Evolutionary conservation across 2,797 vertebrate species (phyloP).

Genomic region (Melanogrammus aeglefinus): DNA sequence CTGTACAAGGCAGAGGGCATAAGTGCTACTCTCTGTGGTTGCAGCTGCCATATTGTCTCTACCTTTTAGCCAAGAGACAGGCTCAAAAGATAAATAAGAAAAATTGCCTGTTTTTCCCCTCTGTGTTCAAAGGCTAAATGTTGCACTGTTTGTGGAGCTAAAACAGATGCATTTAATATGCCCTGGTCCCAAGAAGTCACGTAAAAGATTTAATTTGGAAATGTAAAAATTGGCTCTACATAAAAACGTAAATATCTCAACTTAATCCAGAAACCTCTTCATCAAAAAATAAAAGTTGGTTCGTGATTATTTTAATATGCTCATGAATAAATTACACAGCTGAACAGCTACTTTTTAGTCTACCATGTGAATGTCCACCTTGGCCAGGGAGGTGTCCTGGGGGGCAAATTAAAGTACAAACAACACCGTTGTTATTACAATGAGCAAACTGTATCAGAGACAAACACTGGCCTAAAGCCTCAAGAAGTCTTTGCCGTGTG

Average conservation of each 20-base stretch:
- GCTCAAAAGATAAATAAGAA: no score
- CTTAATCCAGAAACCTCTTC: background rate
- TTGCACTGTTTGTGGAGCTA: background rate
- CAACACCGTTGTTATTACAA: background rate
- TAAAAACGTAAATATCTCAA: background rate
- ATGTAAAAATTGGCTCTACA: background rate
- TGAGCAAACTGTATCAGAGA: background rate
- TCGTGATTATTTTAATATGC: no score
- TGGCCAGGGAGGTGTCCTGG: background rate
- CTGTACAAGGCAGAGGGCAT: background rate
- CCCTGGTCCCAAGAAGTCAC: background rate
- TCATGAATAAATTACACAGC: background rate
- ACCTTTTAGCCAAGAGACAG: background rate
- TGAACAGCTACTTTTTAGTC: background rate
- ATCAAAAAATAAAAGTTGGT: no score
- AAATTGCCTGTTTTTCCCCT: no score
- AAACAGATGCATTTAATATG: background rate
- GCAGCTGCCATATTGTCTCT: background rate
- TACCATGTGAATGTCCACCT: slow-evolving; percentile 1
- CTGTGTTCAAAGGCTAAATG: background rate
- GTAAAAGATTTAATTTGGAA: background rate
- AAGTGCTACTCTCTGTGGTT: background rate
- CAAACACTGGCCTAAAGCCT: background rate
- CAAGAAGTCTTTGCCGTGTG: background rate
- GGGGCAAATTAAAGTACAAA: background rate